Conservation (phyloP, 2,888 invertebrate genomes). For the Agonopterix subpropinquella region DNA sequence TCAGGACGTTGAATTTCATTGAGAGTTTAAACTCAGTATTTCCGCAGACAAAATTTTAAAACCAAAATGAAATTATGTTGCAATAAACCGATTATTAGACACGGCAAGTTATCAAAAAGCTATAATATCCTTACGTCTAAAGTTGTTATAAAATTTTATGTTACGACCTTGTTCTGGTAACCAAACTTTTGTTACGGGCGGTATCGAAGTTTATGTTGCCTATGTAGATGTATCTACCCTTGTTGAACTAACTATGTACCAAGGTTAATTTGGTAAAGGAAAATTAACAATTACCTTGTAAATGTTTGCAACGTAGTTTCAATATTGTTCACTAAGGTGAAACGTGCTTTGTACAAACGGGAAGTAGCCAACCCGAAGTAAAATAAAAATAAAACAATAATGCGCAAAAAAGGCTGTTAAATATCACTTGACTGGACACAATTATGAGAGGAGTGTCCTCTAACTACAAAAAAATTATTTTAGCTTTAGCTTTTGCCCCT, state of each 20-base stretch:
- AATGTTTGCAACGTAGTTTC: too few species aligned
- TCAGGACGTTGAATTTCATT: too few species aligned
- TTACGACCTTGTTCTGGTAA: slow-evolving; percentile 57
- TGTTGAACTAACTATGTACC: slow-evolving; percentile 11
- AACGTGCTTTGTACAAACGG: too few species aligned
- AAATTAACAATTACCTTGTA: not conserved
- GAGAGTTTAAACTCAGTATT: not conserved
- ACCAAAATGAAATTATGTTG: slow-evolving; percentile 41
- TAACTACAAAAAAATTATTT: too few species aligned
- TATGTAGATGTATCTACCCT: slow-evolving; percentile 19
- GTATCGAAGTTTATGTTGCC: slow-evolving; percentile 45
- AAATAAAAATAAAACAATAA: too few species aligned
- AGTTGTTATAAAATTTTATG: slow-evolving; percentile 70
- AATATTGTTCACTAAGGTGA: too few species aligned
- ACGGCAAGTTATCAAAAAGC: slow-evolving; percentile 65
- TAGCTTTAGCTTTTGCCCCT: too few species aligned
- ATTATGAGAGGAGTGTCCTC: too few species aligned
- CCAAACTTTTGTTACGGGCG: slow-evolving; percentile 52
- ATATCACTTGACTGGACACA: too few species aligned
- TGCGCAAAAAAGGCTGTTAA: too few species aligned
- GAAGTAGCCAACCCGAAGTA: too few species aligned
- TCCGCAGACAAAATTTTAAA: slow-evolving; percentile 25
- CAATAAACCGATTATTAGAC: slow-evolving; percentile 61
- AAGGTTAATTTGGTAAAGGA: too few species aligned
- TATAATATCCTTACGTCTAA: slow-evolving; percentile 57